These are phyloP conservation scores for Lottia scabra DNA, from an alignment of 2,888 invertebrate genomes.

Conservation along the genomic window DNA sequence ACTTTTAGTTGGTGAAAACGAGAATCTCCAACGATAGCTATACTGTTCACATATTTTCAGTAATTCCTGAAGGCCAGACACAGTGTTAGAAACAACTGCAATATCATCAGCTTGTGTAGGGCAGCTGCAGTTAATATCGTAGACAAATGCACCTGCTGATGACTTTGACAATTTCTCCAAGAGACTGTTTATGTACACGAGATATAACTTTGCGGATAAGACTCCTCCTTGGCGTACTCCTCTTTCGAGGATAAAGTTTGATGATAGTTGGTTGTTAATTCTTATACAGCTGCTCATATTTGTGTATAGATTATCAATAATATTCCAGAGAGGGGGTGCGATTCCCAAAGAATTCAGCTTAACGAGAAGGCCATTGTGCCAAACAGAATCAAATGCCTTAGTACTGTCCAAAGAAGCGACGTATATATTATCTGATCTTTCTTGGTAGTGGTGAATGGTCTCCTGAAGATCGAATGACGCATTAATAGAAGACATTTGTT, in stretches of 20 bases:
- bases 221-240: conserved; percentile 4
- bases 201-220: conserved; percentile 1
- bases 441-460: not conserved
- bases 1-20: no score
- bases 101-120: no score
- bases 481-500: not conserved
- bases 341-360: not conserved
- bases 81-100: no score
- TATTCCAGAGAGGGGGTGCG: not conserved
- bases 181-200: not conserved
- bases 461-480: conserved; percentile 14
- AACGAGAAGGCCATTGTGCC: not conserved
- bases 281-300: conserved; percentile 4
- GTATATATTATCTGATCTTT: not conserved
- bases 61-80: not conserved
- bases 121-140: no score
- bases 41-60: not conserved
- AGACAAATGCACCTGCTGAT: no score
- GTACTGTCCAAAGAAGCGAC: conserved; percentile 13
- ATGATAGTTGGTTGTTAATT: not conserved
- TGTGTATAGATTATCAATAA: not conserved
- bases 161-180: not conserved
- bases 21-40: no score
- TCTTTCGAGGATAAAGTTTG: not conserved
- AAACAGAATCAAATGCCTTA: conserved; percentile 15